These are phyloP conservation scores for Hemiscyllium ocellatum DNA, from an alignment of 2,113 vertebrate species.

Conservation along the genomic window DNA sequence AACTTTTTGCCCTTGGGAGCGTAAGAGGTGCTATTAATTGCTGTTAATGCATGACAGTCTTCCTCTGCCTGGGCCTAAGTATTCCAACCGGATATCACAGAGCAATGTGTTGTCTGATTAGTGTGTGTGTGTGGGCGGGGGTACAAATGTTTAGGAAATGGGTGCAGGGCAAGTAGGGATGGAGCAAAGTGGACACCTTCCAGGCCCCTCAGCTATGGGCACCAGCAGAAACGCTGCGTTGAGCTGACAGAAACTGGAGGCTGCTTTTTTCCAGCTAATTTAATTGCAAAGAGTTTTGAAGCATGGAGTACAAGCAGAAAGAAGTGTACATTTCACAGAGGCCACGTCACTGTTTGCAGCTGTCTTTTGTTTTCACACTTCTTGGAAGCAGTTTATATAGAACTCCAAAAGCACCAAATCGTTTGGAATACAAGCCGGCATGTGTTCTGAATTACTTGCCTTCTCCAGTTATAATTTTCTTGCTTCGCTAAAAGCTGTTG, in stretches of 20 bases:
- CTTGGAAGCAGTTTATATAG: slow-evolving; percentile 2
- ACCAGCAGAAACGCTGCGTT: neutral
- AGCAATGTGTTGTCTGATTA: neutral
- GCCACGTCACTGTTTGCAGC: slow-evolving; percentile 30
- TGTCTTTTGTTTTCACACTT: slow-evolving; percentile 39
- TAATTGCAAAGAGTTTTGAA: neutral
- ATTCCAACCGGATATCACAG: neutral
- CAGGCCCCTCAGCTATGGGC: neutral
- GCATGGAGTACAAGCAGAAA: neutral
- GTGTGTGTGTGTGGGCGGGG: too few species aligned
- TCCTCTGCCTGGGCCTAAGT: neutral
- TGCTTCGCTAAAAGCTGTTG: neutral
- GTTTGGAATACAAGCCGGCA: slow-evolving; percentile 35
- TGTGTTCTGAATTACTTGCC: slow-evolving; percentile 30
- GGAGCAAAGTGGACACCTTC: neutral
- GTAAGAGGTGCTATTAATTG: neutral
- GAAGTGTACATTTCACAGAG: slow-evolving; percentile 11
- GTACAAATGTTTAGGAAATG: neutral
- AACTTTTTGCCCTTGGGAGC: neutral
- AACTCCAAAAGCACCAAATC: slow-evolving; percentile 38
- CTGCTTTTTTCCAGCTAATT: neutral
- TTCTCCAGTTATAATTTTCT: neutral
- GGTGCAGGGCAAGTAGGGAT: neutral
- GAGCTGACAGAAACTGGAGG: neutral
- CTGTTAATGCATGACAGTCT: neutral